These are phyloP conservation scores for Folsomia candida DNA, from an alignment of 2,888 invertebrate genomes.

Conservation along the genomic window DNA sequence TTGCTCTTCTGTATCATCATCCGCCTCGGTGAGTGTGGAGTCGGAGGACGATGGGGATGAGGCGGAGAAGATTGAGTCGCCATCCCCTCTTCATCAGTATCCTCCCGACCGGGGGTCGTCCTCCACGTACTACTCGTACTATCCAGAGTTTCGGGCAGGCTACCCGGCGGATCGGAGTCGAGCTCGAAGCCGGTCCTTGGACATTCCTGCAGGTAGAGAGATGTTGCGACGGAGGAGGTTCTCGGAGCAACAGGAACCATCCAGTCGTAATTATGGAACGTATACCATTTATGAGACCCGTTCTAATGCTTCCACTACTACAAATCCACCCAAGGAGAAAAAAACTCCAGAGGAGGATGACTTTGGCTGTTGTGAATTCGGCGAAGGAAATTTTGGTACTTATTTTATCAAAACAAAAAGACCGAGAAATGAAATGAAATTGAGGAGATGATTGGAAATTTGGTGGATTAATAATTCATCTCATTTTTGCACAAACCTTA, in stretches of 20 bases:
- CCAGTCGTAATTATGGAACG: slow-evolving; percentile 34
- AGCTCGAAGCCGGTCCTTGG: slow-evolving; percentile 40
- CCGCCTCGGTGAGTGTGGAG: slow-evolving; percentile 12
- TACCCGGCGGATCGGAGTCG: slow-evolving; percentile 10
- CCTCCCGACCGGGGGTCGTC: background rate
- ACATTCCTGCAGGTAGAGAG: slow-evolving; percentile 29
- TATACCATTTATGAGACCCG: slow-evolving; percentile 47
- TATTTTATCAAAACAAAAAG: background rate
- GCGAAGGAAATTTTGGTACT: background rate
- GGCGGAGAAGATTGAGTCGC: slow-evolving; percentile 10
- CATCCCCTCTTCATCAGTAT: background rate
- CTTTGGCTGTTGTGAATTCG: background rate
- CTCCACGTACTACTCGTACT: slow-evolving; percentile 25
- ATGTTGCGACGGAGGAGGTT: slow-evolving; percentile 34
- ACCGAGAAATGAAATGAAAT: no score
- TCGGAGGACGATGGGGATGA: slow-evolving; percentile 13
- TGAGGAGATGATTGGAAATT: no score
- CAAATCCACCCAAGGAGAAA: background rate
- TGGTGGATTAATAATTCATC: no score
- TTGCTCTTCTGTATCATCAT: slow-evolving; percentile 12
- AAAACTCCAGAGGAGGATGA: background rate
- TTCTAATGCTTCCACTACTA: background rate
- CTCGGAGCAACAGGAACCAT: slow-evolving; percentile 37
- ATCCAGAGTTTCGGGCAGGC: slow-evolving; percentile 18
- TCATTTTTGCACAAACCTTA: no score